These are phyloP conservation scores for Caenorhabditis angaria DNA, from an alignment of 2,888 invertebrate genomes.

Conservation along the genomic window DNA sequence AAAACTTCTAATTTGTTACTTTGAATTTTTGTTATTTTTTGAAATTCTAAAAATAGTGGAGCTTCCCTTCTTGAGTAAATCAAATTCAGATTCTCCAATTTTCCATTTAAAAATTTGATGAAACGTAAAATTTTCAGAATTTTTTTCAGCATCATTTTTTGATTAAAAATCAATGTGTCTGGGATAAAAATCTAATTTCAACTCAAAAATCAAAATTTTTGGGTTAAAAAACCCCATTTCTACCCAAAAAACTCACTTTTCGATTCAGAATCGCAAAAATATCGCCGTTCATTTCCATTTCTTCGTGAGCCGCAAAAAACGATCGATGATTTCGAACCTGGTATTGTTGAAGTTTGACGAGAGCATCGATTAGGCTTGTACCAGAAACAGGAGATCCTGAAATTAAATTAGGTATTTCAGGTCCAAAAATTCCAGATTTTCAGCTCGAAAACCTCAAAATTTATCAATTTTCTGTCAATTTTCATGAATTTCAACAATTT, in stretches of 20 bases:
- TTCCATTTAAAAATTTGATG: too few relatives aligned
- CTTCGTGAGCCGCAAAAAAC: conserved; percentile 31
- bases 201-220: not conserved
- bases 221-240: not conserved
- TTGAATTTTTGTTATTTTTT: too few relatives aligned
- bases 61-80: too few relatives aligned
- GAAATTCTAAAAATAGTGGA: too few relatives aligned
- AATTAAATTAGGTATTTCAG: not conserved
- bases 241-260: conserved; percentile 24
- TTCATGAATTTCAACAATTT: not conserved
- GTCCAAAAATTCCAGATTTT: not conserved
- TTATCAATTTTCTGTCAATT: not conserved
- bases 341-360: conserved; percentile 29
- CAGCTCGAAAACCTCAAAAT: not conserved
- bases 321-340: conserved; percentile 33
- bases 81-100: too few relatives aligned
- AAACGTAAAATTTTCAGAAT: not conserved
- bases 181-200: not conserved
- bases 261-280: conserved; percentile 24
- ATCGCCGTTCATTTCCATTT: conserved; percentile 23
- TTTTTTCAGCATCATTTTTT: not conserved
- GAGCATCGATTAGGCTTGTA: conserved; percentile 11
- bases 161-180: too few relatives aligned
- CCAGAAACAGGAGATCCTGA: conserved; percentile 9
- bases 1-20: too few relatives aligned